A percentile compares a stretch with the other conserved stretches of the same genome.
These are phyloP conservation scores for Hirtodrosophila confusa DNA, from an alignment of 2,888 invertebrate species.

Conservation along the genomic window DNA sequence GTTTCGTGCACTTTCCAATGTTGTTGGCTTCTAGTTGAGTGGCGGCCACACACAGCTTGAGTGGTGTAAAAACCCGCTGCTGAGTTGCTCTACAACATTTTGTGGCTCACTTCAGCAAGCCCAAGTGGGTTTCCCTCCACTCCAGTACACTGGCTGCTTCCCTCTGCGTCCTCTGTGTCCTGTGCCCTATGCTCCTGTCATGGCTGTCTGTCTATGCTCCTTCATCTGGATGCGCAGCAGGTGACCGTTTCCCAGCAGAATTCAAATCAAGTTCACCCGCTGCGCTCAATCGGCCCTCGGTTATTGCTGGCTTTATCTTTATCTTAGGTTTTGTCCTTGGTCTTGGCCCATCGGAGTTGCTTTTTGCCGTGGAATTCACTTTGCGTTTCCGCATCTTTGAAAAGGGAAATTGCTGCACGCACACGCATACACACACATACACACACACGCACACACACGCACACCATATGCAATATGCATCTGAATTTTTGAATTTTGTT, in stretches of 20 bases:
- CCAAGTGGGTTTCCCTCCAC: not conserved
- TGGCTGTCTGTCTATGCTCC: not conserved
- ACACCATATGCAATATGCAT: constrained; percentile 17
- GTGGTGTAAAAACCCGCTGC: constrained; percentile 34
- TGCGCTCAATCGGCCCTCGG: constrained; percentile 40
- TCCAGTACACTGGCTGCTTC: too few species aligned
- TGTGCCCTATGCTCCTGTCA: not conserved
- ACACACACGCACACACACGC: constrained; percentile 5
- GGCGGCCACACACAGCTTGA: constrained; percentile 35
- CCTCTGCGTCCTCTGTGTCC: too few species aligned
- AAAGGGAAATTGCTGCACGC: constrained; percentile 41
- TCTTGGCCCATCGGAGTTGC: constrained; percentile 9
- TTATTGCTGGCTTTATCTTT: constrained; percentile 52
- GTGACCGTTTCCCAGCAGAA: constrained; percentile 27
- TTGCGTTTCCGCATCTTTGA: constrained; percentile 47
- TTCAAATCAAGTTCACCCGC: constrained; percentile 39
- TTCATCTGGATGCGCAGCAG: constrained; percentile 28
- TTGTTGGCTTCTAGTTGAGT: constrained; percentile 12
- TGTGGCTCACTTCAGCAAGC: constrained; percentile 2
- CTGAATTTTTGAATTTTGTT: constrained; percentile 24
- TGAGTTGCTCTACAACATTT: constrained; percentile 18
- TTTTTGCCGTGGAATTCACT: constrained; percentile 14
- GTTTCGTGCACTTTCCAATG: not conserved
- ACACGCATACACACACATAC: constrained; percentile 6
- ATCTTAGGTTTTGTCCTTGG: constrained; percentile 38